Base-by-base conservation (phyloP, 1,140 invertebrate genomes). In the Brachystomella parvula region DNA sequence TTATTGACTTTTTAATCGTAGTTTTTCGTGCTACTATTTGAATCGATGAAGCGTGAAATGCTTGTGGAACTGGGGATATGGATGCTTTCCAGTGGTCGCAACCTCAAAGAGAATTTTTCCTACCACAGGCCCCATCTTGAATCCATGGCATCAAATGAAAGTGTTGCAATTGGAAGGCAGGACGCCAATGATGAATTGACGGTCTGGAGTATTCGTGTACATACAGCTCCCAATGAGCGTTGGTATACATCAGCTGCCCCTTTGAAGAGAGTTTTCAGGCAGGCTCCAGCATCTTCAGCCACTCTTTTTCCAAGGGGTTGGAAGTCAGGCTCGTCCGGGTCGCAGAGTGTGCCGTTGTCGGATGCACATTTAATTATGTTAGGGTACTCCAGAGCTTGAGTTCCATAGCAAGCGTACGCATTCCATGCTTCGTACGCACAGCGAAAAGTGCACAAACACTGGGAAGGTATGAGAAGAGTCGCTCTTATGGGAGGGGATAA, bases 381-480 rank as follows among this genome's bases (percentile, higher is more conserved):
- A 12, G 66, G 66, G 47, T 66, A 70, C 31, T 73, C 71, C 24
- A 68, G 61, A 0, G 61, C 64, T 29, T 68, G 71, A 35, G n/a
- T 44, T 33, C 68, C 71, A 49, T 73, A 73, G n/a, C n/a, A n/a
- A n/a, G n/a, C n/a, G n/a, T n/a, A n/a, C n/a, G n/a, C n/a, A n/a
- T n/a, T n/a, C n/a, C n/a, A n/a, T n/a, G n/a, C n/a, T n/a, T n/a
- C n/a, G n/a, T n/a, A n/a, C n/a, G n/a, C n/a, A n/a, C n/a, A n/a
- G n/a, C n/a, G n/a, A n/a, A n/a, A n/a, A 70, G 39, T 47, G 58
- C 2, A 73, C 68, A 47, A 66, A 73, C 3, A 73, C 61, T 24
- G 71, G 71, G 32, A 70, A 73, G n/a, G 28, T 56, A 2, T 24
- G 6, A 0, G 61, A 47, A 31, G 56, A 58, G 47, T 68, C 70